Conservation (phyloP, 2,113 vertebrate genomes). For the Protobothrops flavoviridis region DNA sequence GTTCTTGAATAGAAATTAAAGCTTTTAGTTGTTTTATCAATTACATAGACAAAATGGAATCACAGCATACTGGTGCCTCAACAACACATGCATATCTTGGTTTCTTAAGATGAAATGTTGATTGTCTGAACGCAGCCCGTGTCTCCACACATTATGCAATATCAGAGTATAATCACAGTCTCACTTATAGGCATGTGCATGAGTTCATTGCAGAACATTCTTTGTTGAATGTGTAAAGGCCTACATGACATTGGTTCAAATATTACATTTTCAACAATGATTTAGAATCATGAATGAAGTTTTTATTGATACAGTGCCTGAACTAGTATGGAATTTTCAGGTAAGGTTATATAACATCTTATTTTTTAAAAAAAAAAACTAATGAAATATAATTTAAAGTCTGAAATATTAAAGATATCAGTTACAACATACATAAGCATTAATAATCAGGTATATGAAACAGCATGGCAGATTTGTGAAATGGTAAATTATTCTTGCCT, state of each 20-base stretch:
- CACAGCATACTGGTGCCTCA: background rate
- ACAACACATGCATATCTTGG: background rate
- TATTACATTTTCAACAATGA: background rate
- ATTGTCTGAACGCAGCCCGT: background rate
- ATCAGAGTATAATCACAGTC: background rate
- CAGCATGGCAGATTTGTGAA: background rate
- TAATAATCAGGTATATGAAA: background rate
- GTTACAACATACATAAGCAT: accelerated
- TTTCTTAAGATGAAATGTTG: background rate
- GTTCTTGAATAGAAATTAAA: background rate
- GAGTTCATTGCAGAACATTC: background rate
- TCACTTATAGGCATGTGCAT: background rate
- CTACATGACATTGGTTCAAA: background rate
- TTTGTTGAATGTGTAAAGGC: background rate
- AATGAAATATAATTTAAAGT: accelerated
- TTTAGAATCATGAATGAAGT: background rate
- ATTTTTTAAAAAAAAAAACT: background rate
- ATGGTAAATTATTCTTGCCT: too few relatives aligned
- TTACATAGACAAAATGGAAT: background rate
- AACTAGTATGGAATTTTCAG: background rate
- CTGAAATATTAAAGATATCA: accelerated
- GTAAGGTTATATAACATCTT: background rate
- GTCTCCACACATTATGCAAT: too few relatives aligned
- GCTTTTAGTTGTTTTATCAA: background rate
- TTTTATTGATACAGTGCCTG: background rate